Conservation (phyloP, 2,797 vertebrate species). For the Rhabdomys pumilio region DNA sequence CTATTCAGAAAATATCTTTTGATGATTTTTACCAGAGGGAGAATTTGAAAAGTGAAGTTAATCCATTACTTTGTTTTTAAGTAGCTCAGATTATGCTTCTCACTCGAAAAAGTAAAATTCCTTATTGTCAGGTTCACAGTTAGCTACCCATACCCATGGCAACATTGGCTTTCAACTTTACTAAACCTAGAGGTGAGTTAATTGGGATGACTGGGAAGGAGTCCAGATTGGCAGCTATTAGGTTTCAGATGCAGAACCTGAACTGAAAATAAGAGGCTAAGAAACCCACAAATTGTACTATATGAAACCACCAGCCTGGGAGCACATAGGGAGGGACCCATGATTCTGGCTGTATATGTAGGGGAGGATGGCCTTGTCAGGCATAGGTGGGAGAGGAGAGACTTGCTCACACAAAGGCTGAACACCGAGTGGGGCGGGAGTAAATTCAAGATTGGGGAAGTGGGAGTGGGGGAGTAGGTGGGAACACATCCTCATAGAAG, state of each 20-base stretch:
- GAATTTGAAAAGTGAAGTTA: constrained; percentile 13
- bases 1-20: background rate
- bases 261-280: background rate
- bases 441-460: too few relatives aligned
- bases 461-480: too few relatives aligned
- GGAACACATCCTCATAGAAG: too few relatives aligned
- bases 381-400: too few relatives aligned
- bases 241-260: background rate
- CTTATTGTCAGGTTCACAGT: background rate
- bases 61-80: background rate
- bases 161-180: background rate
- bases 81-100: background rate
- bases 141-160: background rate
- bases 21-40: background rate
- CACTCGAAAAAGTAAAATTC: background rate
- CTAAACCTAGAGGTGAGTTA: background rate
- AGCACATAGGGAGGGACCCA: too few relatives aligned
- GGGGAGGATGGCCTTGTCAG: too few relatives aligned
- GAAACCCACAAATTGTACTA: constrained; percentile 61
- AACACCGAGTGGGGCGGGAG: too few relatives aligned
- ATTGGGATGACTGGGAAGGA: background rate
- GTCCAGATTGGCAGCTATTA: background rate
- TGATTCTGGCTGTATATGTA: too few relatives aligned
- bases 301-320: background rate
- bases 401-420: too few relatives aligned